Percentiles rank a stretch among this genome's conserved stretches.
These are phyloP conservation scores for Neoarius graeffei DNA, from an alignment of 2,113 vertebrate species.

Conservation along the genomic window DNA sequence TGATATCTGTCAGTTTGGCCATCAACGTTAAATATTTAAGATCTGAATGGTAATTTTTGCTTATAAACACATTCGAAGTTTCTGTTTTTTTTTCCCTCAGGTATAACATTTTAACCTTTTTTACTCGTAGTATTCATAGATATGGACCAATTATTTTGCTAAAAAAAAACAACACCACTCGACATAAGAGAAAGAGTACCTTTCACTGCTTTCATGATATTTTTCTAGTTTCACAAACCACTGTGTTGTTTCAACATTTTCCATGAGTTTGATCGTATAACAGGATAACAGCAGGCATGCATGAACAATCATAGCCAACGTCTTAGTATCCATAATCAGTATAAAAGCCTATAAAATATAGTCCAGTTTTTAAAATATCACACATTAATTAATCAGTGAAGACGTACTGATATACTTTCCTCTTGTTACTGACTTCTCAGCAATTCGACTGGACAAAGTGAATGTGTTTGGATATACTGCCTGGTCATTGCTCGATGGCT, in stretches of 20 bases:
- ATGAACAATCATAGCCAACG: neutral
- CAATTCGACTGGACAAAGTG: slow-evolving; percentile 83
- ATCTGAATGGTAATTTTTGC: neutral
- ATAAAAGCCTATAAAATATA: neutral
- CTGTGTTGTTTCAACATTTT: neutral
- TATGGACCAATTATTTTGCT: neutral
- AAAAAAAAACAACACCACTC: neutral
- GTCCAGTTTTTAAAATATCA: neutral
- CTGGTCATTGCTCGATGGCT: slow-evolving; percentile 95
- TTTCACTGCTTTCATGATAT: neutral
- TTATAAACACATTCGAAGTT: neutral
- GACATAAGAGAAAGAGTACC: neutral
- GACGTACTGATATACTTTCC: neutral
- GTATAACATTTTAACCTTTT: neutral
- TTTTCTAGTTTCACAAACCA: neutral
- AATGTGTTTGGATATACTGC: slow-evolving; percentile 91
- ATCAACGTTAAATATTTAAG: neutral
- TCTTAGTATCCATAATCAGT: neutral
- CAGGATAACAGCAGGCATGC: neutral
- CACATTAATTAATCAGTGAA: neutral
- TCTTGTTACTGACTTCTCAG: slow-evolving; percentile 61
- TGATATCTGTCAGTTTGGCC: neutral
- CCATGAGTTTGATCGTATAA: neutral
- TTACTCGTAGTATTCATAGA: neutral
- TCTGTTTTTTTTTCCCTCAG: neutral